Percentiles rank a stretch among this genome's conserved stretches.
Conservation (phyloP, 1,140 invertebrate genomes). For the Procambarus virginalis region DNA sequence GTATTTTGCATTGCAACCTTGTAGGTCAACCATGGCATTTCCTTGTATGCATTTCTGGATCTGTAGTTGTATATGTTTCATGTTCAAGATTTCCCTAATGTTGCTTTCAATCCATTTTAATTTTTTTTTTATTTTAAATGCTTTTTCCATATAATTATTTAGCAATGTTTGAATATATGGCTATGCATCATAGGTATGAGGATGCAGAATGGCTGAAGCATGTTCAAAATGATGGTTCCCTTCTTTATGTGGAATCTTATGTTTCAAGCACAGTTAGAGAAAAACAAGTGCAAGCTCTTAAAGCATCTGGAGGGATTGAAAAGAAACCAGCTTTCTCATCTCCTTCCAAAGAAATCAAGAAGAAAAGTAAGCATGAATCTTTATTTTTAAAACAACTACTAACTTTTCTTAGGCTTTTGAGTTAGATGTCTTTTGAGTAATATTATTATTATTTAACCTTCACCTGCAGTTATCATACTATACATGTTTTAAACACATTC, state of each 20-base stretch:
- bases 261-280: conserved; percentile 69
- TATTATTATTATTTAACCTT: too few relatives aligned
- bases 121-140: neutral
- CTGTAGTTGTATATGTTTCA: too few relatives aligned
- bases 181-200: conserved; percentile 44
- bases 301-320: conserved; percentile 43
- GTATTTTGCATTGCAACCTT: too few relatives aligned
- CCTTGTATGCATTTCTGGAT: too few relatives aligned
- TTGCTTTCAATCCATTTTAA: neutral
- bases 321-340: conserved; percentile 46
- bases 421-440: too few relatives aligned
- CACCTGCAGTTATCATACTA: too few relatives aligned
- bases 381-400: too few relatives aligned
- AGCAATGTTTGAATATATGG: neutral
- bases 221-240: conserved; percentile 62
- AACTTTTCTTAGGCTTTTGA: too few relatives aligned
- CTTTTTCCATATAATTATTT: neutral
- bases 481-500: too few relatives aligned
- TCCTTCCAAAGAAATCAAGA: conserved; percentile 54
- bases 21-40: too few relatives aligned
- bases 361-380: conserved; percentile 39
- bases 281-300: conserved; percentile 65
- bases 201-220: conserved; percentile 69
- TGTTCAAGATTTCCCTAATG: neutral
- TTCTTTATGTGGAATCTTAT: conserved; percentile 69